Evolutionary conservation across 35 echinoderm and acorn worm species (phyloP), one percentile per base, ranked within the genome.

Genomic region (Heliocidaris tuberculata): DNA sequence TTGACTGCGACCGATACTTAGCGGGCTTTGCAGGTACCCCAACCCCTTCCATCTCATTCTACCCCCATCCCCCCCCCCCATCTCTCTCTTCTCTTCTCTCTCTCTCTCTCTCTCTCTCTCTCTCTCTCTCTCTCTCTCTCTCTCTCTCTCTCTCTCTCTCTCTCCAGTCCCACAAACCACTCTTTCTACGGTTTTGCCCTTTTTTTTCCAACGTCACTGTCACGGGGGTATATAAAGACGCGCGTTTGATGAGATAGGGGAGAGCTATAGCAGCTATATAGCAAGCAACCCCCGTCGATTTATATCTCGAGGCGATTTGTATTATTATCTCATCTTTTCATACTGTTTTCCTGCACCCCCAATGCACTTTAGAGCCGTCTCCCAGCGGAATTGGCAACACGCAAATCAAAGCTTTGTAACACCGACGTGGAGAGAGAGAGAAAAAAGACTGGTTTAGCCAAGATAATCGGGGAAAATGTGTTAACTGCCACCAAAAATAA

Each of bases 261-360:
- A 78, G 27, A 78, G 65, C 21, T 27, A 78, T 19, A 78, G 52
- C 52, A 11, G n/a, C n/a, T n/a, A n/a, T n/a, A n/a, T n/a, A 56
- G 27, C 65, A n/a, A n/a, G 60, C 60, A 88, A 92, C 42, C 49
- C 91, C 91, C 50, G 91, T 59, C 91, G 91, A 32, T 93, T 93
- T n/a, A 30, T 93, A 31, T 56, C 91, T 93, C 30, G 48, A 29
- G 91, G 91, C 91, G 47, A 93, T 93, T 59, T 48, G 87, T 48
- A 89, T 93, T 93, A 48, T 93, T 93, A 93, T 93, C 91, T 93
- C 91, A 93, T 48, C 48, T 48, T 59, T 93, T 93, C 91, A 93
- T 59, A 31, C 50, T 93, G 91, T 93, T 93, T 52, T 32, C 48
- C 47, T 93, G 50, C 91, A 93, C 91, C 91, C 86, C 50, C 47